A percentile compares a stretch with the other conserved stretches of the same genome.
Conservation (phyloP, 2,113 vertebrate genomes). For the Poeciliopsis occidentalis region DNA sequence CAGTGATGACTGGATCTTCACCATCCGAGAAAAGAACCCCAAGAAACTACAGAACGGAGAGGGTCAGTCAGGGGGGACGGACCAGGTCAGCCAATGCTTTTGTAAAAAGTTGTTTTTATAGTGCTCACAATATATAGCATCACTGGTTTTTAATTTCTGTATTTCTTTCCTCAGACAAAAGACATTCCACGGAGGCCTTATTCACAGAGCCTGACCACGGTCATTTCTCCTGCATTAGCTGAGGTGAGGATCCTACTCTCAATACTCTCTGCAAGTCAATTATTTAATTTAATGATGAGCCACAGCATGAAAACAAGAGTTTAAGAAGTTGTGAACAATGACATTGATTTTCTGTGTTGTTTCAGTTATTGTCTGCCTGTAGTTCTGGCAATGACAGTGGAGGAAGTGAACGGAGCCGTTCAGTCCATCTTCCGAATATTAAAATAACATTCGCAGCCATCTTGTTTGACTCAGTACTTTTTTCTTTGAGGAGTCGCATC, state of each 20-base stretch:
- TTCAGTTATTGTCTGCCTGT: too few relatives aligned
- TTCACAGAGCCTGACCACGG: slow-evolving; percentile 91
- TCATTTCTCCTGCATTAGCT: slow-evolving; percentile 92
- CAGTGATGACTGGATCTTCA: slow-evolving; percentile 93
- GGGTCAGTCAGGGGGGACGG: slow-evolving; percentile 81
- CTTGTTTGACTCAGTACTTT: too few relatives aligned
- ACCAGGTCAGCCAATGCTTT: slow-evolving; percentile 75
- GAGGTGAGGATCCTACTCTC: slow-evolving; percentile 83
- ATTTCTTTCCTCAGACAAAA: slow-evolving; percentile 77
- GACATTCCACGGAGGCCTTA: slow-evolving; percentile 92
- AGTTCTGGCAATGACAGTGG: too few relatives aligned
- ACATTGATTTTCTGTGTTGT: too few relatives aligned
- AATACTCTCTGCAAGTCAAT: not conserved
- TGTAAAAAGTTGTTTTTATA: not conserved
- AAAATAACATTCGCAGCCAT: too few relatives aligned
- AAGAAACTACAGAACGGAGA: slow-evolving; percentile 93
- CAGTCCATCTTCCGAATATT: too few relatives aligned
- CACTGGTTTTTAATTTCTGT: slow-evolving; percentile 4
- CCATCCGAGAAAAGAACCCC: slow-evolving; percentile 92
- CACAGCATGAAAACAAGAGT: too few relatives aligned
- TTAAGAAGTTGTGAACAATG: too few relatives aligned
- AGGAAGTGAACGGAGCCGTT: too few relatives aligned
- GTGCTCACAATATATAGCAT: not conserved
- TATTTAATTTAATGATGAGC: not conserved
- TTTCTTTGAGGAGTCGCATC: too few relatives aligned